Percentiles rank a stretch among this genome's conserved stretches.
phyloP scores from a whole-genome alignment of 2,113 vertebrate species.

The Nansenia antarctica region DNA sequence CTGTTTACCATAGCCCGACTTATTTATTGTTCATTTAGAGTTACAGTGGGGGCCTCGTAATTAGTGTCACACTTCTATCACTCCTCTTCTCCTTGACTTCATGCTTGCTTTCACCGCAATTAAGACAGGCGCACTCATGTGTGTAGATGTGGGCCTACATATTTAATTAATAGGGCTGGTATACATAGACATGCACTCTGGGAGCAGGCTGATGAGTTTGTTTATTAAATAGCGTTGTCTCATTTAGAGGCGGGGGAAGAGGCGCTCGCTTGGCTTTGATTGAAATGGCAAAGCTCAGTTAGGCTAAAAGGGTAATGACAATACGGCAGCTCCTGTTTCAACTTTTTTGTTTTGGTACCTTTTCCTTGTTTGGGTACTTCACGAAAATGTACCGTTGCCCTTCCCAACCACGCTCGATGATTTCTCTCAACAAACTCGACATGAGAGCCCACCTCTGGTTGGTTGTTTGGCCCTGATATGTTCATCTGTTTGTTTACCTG shows the following conservation, averaged over 20 bases:
- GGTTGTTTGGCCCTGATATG: too few species aligned
- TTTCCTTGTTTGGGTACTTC: too few species aligned
- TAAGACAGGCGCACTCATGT: constrained; percentile 73
- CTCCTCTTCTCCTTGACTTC: constrained; percentile 70
- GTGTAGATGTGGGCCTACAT: constrained; percentile 72
- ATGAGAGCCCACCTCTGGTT: too few species aligned
- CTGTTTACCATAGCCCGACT: constrained; percentile 70
- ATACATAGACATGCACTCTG: constrained; percentile 61
- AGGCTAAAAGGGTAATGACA: too few species aligned
- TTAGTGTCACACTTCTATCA: constrained; percentile 74
- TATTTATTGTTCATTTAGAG: constrained; percentile 66
- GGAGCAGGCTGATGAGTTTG: constrained; percentile 65
- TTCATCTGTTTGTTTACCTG: too few species aligned
- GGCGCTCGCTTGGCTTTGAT: constrained; percentile 8
- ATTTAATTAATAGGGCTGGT: constrained; percentile 76
- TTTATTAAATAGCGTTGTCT: constrained; percentile 46
- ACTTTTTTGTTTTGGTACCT: too few species aligned
- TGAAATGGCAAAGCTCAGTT: not conserved
- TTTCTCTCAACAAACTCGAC: too few species aligned
- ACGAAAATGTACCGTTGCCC: too few species aligned
- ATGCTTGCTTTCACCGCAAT: constrained; percentile 80
- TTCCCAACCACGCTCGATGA: too few species aligned
- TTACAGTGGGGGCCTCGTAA: constrained; percentile 70
- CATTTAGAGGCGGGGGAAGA: constrained; percentile 23
- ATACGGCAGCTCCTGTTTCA: too few species aligned